Evolutionary conservation across 2,797 vertebrate genomes (phyloP), one percentile per base, ranked within the genome.

Genomic region (Chelon auratus): DNA sequence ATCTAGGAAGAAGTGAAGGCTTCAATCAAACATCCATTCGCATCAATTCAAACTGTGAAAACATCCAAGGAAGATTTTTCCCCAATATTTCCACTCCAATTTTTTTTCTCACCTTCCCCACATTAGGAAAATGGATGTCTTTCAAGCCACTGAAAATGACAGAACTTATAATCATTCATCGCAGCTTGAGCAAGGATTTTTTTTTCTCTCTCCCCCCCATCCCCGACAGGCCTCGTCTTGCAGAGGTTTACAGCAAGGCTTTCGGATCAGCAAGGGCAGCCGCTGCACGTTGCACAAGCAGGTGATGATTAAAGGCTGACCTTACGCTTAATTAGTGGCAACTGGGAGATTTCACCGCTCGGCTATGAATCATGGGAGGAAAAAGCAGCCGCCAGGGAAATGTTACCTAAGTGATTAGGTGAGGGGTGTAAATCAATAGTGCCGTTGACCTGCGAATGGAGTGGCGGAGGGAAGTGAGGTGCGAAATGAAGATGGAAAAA

Each of bases 241-340:
- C 65, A 33, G 10, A 26, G 64, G 56, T 55, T 81, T 82, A 66
- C 67, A 73, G 72, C 59, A 1, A 45, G 47, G 64, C 67, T 11
- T 40, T 73, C 11, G 55, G 66, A 78, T 84, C 77, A 58, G 59
- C 75, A 15, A 81, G 83, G 82, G 72, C 79, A 79, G 81, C 62
- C 54, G 40, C 80, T 87, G 30, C 85, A 54, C 57, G 20, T 81
- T 67, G 81, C 80, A 88, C 80, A 83, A 90, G 91, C 81, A 88
- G 89, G 84, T 83, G 87, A 90, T 93, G 91, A 93, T 93, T 93
- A 93, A 92, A 87, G 82, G 80, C 86, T 90, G 91, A 93, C 90
- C 92, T 91, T 93, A 91, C 65, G 88, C 91, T 89, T 93, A 92
- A 94, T 94, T 93, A 93, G 91, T 87, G 74, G 80, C 84, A 84